These are phyloP conservation scores for Troides oblongomaculatus DNA, from an alignment of 2,888 invertebrate genomes.

Conservation along the genomic window DNA sequence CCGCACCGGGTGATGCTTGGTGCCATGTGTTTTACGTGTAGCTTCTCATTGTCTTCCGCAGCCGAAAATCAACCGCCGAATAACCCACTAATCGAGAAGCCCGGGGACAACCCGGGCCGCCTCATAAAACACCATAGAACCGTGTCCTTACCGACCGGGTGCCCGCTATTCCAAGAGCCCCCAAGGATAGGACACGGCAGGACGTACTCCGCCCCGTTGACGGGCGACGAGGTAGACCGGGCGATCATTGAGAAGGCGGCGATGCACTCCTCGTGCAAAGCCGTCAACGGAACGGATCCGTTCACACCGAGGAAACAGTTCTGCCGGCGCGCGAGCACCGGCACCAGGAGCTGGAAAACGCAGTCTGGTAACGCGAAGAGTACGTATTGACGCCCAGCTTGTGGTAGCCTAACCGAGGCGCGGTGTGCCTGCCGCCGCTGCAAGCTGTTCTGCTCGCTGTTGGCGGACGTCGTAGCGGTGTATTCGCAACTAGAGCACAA, in stretches of 20 bases:
- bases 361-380: conserved; percentile 75
- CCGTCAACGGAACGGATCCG: conserved; percentile 59
- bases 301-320: conserved; percentile 54
- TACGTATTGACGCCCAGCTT: conserved; percentile 56
- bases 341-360: conserved; percentile 66
- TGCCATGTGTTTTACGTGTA: conserved; percentile 70
- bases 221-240: conserved; percentile 73
- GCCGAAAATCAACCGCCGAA: conserved; percentile 68
- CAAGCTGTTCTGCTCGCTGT: conserved; percentile 16
- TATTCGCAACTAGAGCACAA: too few relatives aligned
- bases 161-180: conserved; percentile 60
- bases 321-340: conserved; percentile 70
- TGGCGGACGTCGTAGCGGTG: conserved; percentile 8
- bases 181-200: conserved; percentile 80
- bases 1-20: conserved; percentile 59
- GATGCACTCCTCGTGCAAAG: conserved; percentile 59
- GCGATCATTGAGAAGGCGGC: conserved; percentile 56
- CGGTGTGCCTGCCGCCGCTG: not conserved
- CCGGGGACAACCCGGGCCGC: conserved; percentile 49
- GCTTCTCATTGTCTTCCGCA: conserved; percentile 73
- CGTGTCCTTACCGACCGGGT: conserved; percentile 66
- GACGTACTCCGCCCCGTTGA: conserved; percentile 85
- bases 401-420: conserved; percentile 28
- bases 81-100: conserved; percentile 71
- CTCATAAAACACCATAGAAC: conserved; percentile 67